phyloP scores from a whole-genome alignment of 37 sponge, comb jelly and placozoan species.

The Halisarca cf. caerulea region DNA sequence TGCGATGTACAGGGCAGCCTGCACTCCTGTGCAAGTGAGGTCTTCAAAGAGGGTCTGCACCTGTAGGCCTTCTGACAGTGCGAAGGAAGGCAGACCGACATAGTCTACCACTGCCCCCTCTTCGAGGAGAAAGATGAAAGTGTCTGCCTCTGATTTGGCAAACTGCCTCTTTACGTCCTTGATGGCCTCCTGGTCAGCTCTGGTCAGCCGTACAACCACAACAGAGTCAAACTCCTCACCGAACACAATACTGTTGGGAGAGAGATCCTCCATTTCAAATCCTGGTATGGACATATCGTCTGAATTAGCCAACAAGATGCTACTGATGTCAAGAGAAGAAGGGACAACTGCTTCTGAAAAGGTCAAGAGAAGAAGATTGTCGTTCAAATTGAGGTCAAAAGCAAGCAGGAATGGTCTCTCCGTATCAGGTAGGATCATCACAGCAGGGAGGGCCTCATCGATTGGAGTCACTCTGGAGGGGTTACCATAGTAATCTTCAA shows the following conservation, averaged over 20 bases:
- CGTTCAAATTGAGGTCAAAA: constrained; percentile 81
- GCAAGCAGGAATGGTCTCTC: constrained; percentile 55
- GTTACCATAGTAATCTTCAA: constrained; percentile 76
- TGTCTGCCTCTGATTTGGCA: constrained; percentile 60
- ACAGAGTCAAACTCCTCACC: constrained; percentile 35
- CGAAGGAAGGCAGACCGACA: constrained; percentile 23
- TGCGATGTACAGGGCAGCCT: constrained; percentile 66
- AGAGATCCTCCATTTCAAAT: constrained; percentile 11
- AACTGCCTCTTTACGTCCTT: constrained; percentile 46
- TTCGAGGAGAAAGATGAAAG: constrained; percentile 46
- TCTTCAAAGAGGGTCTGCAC: constrained; percentile 46
- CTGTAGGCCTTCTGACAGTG: constrained; percentile 5
- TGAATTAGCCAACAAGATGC: constrained; percentile 47
- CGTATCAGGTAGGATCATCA: constrained; percentile 33
- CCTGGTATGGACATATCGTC: background rate
- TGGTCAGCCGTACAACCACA: constrained; percentile 44
- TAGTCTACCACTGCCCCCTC: constrained; percentile 51
- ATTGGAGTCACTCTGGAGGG: constrained; percentile 11
- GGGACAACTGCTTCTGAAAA: constrained; percentile 82
- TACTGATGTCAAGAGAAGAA: constrained; percentile 45
- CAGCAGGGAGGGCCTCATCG: constrained; percentile 45
- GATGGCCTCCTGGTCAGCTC: constrained; percentile 56
- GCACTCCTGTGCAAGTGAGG: constrained; percentile 77
- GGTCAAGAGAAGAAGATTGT: constrained; percentile 65
- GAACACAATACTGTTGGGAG: constrained; percentile 26